Evolutionary conservation across 2,888 invertebrate species (phyloP).

Genomic region (Spodoptera littoralis): DNA sequence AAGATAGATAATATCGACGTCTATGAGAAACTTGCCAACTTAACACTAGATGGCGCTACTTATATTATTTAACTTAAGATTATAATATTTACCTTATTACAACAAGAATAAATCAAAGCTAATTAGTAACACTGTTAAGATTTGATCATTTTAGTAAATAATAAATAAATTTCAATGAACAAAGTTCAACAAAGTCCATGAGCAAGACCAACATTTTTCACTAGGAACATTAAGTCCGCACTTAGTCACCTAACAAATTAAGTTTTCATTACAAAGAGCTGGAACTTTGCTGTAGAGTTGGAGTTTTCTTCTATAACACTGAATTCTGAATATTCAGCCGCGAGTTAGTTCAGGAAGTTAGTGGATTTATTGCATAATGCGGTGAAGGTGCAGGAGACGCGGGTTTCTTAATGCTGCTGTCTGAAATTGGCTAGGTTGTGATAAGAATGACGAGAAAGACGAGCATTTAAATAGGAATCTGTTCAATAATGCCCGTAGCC

Average conservation of each 20-base stretch:
- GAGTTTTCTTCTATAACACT: conserved; percentile 54
- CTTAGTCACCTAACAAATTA: conserved; percentile 46
- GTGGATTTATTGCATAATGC: conserved; percentile 62
- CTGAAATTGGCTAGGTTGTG: conserved; percentile 3
- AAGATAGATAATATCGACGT: too few relatives aligned
- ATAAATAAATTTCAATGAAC: too few relatives aligned
- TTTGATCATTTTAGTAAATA: too few relatives aligned
- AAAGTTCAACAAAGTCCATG: background rate
- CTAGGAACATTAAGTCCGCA: conserved; percentile 27
- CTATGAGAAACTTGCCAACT: too few relatives aligned
- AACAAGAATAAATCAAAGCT: too few relatives aligned
- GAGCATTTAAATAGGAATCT: too few relatives aligned
- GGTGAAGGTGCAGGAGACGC: conserved; percentile 42
- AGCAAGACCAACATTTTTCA: conserved; percentile 11
- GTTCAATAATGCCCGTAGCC: too few relatives aligned
- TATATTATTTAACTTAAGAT: too few relatives aligned
- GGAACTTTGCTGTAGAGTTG: conserved; percentile 30
- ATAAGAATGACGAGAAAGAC: background rate
- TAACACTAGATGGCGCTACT: too few relatives aligned
- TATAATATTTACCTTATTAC: too few relatives aligned
- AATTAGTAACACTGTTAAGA: too few relatives aligned
- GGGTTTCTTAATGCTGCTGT: conserved; percentile 13
- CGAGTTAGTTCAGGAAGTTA: conserved; percentile 58
- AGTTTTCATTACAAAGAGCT: conserved; percentile 56
- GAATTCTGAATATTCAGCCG: conserved; percentile 46